Evolutionary conservation across 2,888 invertebrate species (phyloP).

Genomic region (Platycheirus albimanus): DNA sequence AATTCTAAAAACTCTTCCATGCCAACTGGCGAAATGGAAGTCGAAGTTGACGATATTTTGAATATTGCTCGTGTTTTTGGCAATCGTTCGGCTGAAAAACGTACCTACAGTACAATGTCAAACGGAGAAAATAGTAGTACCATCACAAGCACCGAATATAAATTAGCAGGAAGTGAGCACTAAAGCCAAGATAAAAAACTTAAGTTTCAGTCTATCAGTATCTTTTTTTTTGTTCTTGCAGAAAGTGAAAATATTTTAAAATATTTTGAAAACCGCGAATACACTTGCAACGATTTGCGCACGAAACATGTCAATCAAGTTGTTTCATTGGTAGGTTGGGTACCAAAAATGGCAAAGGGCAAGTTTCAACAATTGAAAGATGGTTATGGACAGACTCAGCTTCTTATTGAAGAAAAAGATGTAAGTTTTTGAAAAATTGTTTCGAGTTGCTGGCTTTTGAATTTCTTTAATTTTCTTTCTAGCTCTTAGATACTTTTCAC

Average conservation of each 20-base stretch:
- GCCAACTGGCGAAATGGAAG: constrained; percentile 83
- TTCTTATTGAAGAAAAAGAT: constrained; percentile 81
- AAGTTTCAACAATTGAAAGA: constrained; percentile 83
- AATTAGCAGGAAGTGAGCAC: constrained; percentile 80
- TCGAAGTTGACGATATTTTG: constrained; percentile 81
- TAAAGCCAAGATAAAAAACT: background rate
- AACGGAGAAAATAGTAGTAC: constrained; percentile 77
- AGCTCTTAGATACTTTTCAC: constrained; percentile 78
- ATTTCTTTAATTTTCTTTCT: constrained; percentile 34
- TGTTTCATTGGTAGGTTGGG: constrained; percentile 82
- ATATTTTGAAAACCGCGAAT: constrained; percentile 82
- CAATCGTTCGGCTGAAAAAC: constrained; percentile 79
- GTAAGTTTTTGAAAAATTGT: constrained; percentile 73
- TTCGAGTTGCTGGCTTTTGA: too few relatives aligned
- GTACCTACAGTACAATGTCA: constrained; percentile 81
- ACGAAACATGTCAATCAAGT: constrained; percentile 78
- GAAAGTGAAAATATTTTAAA: constrained; percentile 81
- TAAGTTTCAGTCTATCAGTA: background rate
- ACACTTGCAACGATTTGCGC: constrained; percentile 82
- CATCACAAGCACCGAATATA: constrained; percentile 83
- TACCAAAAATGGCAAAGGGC: constrained; percentile 79
- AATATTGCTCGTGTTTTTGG: constrained; percentile 78
- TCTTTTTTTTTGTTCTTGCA: constrained; percentile 48
- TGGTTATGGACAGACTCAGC: constrained; percentile 83
- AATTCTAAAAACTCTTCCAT: constrained; percentile 82